A percentile compares a stretch with the other conserved stretches of the same genome.
phyloP scores from a whole-genome alignment of 2,888 invertebrate species.

The Drosophila borealis region DNA sequence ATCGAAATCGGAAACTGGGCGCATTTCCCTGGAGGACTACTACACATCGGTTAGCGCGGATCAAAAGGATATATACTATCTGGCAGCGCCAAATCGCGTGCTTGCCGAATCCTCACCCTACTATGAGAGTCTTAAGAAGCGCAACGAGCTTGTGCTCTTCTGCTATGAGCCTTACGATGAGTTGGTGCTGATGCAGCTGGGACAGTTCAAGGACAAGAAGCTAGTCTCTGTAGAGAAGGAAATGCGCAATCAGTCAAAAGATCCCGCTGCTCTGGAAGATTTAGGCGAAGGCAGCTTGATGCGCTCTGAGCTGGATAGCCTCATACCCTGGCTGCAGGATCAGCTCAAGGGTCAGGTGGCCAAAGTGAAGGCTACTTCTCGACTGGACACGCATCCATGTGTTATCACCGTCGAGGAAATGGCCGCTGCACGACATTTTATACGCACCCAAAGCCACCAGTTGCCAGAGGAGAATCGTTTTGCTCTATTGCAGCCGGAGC shows the following conservation, averaged over 20 bases:
- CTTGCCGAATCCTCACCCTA: conserved; percentile 98
- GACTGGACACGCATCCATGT: conserved; percentile 96
- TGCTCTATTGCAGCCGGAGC: conserved; percentile 93
- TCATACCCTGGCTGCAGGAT: conserved; percentile 92
- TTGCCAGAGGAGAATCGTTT: conserved; percentile 94
- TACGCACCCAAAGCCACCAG: conserved; percentile 93
- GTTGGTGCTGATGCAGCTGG: conserved; percentile 94
- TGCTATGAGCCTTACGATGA: conserved; percentile 99
- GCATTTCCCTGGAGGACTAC: conserved; percentile 93
- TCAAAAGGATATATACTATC: conserved; percentile 95
- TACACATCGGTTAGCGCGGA: conserved; percentile 88
- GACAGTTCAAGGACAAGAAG: conserved; percentile 89
- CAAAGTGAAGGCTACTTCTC: conserved; percentile 92
- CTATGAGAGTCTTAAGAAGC: conserved; percentile 95
- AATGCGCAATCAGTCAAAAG: conserved; percentile 90
- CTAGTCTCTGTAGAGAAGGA: conserved; percentile 97
- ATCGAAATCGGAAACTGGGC: conserved; percentile 88
- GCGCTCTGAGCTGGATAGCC: conserved; percentile 90
- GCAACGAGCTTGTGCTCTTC: conserved; percentile 95
- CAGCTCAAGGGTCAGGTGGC: conserved; percentile 92
- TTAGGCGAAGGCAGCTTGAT: conserved; percentile 89
- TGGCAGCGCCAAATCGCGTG: conserved; percentile 96
- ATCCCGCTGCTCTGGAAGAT: conserved; percentile 86
- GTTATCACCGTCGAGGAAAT: conserved; percentile 98
- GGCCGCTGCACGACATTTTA: conserved; percentile 98